phyloP scores from a whole-genome alignment of 1,140 invertebrate species.

The Dreissena polymorpha region DNA sequence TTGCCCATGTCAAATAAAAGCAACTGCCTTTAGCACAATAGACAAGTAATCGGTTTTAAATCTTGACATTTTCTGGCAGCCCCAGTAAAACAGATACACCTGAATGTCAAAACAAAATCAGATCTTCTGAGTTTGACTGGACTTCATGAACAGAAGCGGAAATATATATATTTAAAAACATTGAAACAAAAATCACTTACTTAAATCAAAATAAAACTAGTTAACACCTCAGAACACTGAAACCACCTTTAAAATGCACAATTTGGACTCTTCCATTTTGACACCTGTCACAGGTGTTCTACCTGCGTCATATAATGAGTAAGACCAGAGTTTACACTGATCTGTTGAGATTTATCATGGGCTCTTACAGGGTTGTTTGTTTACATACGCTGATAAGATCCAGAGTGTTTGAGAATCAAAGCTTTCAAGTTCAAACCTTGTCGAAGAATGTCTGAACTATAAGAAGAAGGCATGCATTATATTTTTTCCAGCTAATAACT shows the following conservation, averaged over 20 bases:
- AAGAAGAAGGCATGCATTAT: too few species aligned
- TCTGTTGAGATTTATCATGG: too few species aligned
- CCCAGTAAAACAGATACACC: background rate
- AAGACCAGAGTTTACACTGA: background rate
- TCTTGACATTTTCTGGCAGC: background rate
- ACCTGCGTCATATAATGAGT: constrained; percentile 47
- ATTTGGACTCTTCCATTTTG: constrained; percentile 32
- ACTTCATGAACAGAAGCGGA: constrained; percentile 3
- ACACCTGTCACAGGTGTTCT: constrained; percentile 43
- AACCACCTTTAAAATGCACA: background rate
- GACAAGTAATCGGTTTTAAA: too few species aligned
- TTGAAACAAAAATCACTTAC: background rate
- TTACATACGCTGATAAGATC: too few species aligned
- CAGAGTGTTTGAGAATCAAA: too few species aligned
- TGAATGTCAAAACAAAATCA: constrained; percentile 17
- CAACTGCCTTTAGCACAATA: too few species aligned
- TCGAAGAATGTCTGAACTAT: too few species aligned
- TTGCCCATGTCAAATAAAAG: too few species aligned
- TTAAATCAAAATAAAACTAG: background rate
- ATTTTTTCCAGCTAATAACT: too few species aligned
- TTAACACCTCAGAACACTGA: background rate
- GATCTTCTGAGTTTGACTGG: background rate
- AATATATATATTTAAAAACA: constrained; percentile 5
- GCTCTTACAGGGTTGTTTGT: too few species aligned
- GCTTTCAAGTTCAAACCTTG: too few species aligned